Percentiles rank a stretch among this genome's conserved stretches.
Conservation (phyloP, 2,888 invertebrate species). For the Calameuta idolon region DNA sequence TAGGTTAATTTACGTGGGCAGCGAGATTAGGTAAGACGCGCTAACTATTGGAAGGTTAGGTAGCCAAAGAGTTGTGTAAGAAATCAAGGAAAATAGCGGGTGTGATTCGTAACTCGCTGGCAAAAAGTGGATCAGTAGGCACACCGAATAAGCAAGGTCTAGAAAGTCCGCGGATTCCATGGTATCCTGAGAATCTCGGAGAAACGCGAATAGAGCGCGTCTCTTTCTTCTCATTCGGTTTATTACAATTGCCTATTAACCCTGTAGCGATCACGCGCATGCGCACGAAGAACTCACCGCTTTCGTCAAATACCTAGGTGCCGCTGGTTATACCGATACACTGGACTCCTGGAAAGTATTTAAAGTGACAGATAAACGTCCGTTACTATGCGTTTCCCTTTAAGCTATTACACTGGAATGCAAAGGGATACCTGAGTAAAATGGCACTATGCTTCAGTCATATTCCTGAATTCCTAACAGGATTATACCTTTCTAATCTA, state of each 20-base stretch:
- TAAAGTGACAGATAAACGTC: neutral
- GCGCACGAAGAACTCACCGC: neutral
- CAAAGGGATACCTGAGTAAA: neutral
- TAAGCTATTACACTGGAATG: neutral
- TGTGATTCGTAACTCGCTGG: neutral
- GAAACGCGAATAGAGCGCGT: neutral
- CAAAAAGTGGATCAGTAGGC: constrained; percentile 9
- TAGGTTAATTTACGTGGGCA: neutral
- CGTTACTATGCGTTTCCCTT: neutral
- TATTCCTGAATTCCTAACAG: neutral
- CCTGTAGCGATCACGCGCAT: neutral
- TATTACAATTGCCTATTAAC: neutral
- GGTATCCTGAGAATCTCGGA: constrained; percentile 4
- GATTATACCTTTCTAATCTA: neutral
- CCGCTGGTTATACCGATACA: neutral
- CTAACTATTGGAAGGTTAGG: neutral
- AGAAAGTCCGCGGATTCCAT: constrained; percentile 6
- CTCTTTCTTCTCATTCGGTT: neutral
- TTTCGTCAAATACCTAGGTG: neutral
- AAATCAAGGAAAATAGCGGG: neutral
- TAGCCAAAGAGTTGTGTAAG: neutral
- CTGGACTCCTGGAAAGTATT: neutral
- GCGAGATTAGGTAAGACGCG: neutral
- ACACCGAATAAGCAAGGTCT: neutral
- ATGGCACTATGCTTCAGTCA: neutral